Base-by-base conservation (phyloP, 1,140 invertebrate genomes). In the Drosophila sucinea region DNA sequence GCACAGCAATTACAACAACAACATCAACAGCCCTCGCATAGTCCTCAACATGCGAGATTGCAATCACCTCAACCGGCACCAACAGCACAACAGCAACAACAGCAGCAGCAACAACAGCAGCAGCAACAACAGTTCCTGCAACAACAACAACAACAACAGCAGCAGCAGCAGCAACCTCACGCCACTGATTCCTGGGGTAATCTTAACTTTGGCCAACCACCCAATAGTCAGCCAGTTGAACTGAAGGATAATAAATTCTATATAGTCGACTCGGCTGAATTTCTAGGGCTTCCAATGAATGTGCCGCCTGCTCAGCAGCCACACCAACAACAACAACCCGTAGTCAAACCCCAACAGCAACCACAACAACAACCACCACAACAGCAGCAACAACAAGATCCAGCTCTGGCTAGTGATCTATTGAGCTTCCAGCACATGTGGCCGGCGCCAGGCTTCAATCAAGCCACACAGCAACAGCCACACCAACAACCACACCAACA, bases 281-380 rank as follows among this genome's bases (percentile, higher is more conserved):
- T 92, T 70, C 69, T 92, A 58, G 89, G 89, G 70, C 91, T 92
- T 89, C 90, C 91, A 77, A 84, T 91, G 85, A 84, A 89, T 74
- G 90, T 91, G 57, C 77, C 75, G 58, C 68, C 70, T 11, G 41
- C 70, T 11, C 89, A 89, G 47, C 89, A 91, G 57, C 90, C 90
- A 29, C 80, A 81, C 23, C 75, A 61, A 23, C 60, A 62, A 25
- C 60, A 74, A 64, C 77, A 76, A 35, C n/a, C 65, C 7, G 80
- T 79, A 27, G 82, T 68, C 63, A 85, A 85, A 51, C 47, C 81
- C 6, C 81, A 79, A 35, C 81, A 79, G 41, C 81, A 76, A 62
- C 79, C 73, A 7, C 79, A 70, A 44, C 77, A 81, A 11, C 82
- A 74, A 17, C 76, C 60, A 4, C 80, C 63, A 54, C 80, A 77